Conservation (phyloP, 2,797 vertebrate species). For the Okamejei kenojei region DNA sequence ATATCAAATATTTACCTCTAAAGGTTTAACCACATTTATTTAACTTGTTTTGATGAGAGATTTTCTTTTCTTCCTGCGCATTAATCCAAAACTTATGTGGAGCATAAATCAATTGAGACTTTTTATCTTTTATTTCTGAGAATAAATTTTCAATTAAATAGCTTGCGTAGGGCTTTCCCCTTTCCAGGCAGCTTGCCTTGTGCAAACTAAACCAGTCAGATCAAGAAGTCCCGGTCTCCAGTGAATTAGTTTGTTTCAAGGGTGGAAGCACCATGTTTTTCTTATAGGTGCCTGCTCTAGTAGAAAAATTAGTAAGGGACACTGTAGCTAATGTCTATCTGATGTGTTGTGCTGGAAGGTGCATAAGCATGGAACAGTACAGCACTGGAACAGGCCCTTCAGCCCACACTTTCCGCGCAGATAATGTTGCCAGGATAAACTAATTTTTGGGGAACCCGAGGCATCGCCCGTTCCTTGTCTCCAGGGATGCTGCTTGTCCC, state of each 20-base stretch:
- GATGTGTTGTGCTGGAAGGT: not conserved
- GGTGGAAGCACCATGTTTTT: not conserved
- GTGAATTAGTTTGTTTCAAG: not conserved
- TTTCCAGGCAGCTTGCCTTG: not conserved
- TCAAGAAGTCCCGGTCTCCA: not conserved
- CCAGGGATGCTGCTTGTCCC: too few species aligned
- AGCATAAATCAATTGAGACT: not conserved
- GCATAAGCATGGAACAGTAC: not conserved
- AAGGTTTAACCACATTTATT: not conserved
- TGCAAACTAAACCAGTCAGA: not conserved
- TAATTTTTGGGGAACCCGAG: too few species aligned
- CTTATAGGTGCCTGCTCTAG: not conserved
- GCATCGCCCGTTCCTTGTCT: too few species aligned
- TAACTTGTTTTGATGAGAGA: not conserved
- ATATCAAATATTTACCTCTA: not conserved
- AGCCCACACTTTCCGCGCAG: too few species aligned
- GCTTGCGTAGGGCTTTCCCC: not conserved
- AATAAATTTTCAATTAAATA: constrained; percentile 12
- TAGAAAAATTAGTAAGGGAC: not conserved
- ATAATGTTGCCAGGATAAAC: too few species aligned
- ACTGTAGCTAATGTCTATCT: not conserved
- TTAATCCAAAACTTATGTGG: not conserved
- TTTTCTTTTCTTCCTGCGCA: not conserved
- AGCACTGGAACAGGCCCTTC: too few species aligned
- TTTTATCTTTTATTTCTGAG: not conserved